phyloP scores from a whole-genome alignment of 2,888 invertebrate species.

The Clanis bilineata region DNA sequence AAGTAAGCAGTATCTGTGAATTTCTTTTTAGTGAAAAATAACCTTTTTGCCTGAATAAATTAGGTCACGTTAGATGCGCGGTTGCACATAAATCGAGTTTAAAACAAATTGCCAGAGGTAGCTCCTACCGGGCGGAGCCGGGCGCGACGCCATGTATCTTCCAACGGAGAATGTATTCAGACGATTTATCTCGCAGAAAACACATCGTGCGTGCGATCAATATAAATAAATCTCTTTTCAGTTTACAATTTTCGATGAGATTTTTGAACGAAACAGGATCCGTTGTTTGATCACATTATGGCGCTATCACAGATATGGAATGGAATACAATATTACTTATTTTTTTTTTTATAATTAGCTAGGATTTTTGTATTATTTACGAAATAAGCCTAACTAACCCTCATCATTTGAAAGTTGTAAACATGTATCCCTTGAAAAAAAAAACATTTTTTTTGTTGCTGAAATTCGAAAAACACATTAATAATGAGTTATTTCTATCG shows the following conservation, averaged over 20 bases:
- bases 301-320: no score
- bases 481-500: no score
- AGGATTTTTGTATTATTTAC: no score
- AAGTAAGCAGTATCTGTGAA: background rate
- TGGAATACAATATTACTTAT: no score
- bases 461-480: no score
- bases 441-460: no score
- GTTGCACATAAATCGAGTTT: constrained; percentile 42
- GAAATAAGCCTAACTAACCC: no score
- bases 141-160: background rate
- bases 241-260: background rate
- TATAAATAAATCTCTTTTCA: background rate
- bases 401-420: no score
- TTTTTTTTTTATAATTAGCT: no score
- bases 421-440: no score
- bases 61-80: constrained; percentile 25
- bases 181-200: background rate
- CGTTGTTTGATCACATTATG: no score
- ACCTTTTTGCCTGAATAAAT: background rate
- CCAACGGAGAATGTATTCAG: background rate
- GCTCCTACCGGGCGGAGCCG: constrained; percentile 22
- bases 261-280: background rate
- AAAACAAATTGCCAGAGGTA: constrained; percentile 37
- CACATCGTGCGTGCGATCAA: background rate
- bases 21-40: background rate